Percentiles rank a stretch among this genome's conserved stretches.
phyloP scores from a whole-genome alignment of 2,888 invertebrate species.

The Cheilosia urbana region DNA sequence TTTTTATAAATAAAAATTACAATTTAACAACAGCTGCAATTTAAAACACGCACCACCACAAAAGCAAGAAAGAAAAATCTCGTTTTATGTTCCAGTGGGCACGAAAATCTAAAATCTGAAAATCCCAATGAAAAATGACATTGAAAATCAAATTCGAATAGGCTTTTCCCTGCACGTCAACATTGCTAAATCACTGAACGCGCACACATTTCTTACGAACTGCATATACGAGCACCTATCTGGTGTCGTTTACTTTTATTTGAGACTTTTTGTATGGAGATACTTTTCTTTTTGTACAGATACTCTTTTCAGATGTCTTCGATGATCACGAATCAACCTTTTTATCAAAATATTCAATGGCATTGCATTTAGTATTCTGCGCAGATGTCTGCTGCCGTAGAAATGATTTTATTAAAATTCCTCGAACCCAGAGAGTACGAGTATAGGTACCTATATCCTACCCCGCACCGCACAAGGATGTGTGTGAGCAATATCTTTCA shows the following conservation, averaged over 20 bases:
- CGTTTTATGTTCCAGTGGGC: too few species aligned
- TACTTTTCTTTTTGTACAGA: slow-evolving; percentile 37
- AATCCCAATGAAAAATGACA: too few species aligned
- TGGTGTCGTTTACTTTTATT: not conserved
- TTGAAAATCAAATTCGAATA: too few species aligned
- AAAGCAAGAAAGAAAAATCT: too few species aligned
- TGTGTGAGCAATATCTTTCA: slow-evolving; percentile 25
- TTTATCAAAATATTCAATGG: slow-evolving; percentile 73
- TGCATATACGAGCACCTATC: not conserved
- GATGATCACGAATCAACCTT: slow-evolving; percentile 73
- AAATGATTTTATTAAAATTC: slow-evolving; percentile 76
- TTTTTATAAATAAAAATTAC: too few species aligned
- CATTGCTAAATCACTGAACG: slow-evolving; percentile 26
- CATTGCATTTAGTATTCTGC: slow-evolving; percentile 72
- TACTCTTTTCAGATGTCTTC: slow-evolving; percentile 64
- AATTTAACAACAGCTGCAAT: too few species aligned
- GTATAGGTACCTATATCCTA: slow-evolving; percentile 21
- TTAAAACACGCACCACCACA: too few species aligned
- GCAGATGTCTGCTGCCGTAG: slow-evolving; percentile 72
- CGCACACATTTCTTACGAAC: slow-evolving; percentile 15
- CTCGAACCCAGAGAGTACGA: slow-evolving; percentile 47
- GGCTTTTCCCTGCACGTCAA: slow-evolving; percentile 15
- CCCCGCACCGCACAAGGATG: slow-evolving; percentile 34
- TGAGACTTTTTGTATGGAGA: slow-evolving; percentile 10
- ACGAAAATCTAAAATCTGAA: too few species aligned